These are phyloP conservation scores for Cryptocephalus moraei DNA, from an alignment of 2,888 invertebrate species.

Conservation along the genomic window DNA sequence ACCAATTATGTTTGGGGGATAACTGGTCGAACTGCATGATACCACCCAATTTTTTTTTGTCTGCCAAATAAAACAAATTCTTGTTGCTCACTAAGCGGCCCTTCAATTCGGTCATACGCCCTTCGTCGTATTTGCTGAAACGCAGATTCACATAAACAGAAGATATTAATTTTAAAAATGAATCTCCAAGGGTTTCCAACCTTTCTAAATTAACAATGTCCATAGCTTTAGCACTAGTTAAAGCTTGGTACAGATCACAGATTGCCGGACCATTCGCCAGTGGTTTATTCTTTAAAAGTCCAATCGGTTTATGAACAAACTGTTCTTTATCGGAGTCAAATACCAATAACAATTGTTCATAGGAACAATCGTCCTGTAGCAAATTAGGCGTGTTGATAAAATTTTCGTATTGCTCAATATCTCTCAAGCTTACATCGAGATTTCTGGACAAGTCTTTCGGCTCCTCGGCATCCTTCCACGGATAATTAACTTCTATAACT, in stretches of 20 bases:
- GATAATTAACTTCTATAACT: slow-evolving; percentile 38
- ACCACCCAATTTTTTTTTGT: slow-evolving; percentile 44
- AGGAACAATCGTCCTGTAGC: too few relatives aligned
- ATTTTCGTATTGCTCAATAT: slow-evolving; percentile 58
- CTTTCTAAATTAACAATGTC: slow-evolving; percentile 75
- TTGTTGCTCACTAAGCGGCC: slow-evolving; percentile 67
- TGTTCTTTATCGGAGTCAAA: too few relatives aligned
- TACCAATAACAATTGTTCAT: too few relatives aligned
- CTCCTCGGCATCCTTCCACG: slow-evolving; percentile 46
- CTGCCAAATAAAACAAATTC: slow-evolving; percentile 71
- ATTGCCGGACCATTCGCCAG: slow-evolving; percentile 39
- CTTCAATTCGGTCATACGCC: slow-evolving; percentile 68
- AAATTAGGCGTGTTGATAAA: slow-evolving; percentile 38
- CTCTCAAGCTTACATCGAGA: slow-evolving; percentile 50
- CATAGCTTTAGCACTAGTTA: slow-evolving; percentile 61
- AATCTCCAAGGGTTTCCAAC: slow-evolving; percentile 81
- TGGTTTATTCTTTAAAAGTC: too few relatives aligned
- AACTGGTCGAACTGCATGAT: slow-evolving; percentile 52
- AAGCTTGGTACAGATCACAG: slow-evolving; percentile 44
- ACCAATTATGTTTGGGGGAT: slow-evolving; percentile 59
- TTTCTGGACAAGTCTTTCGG: slow-evolving; percentile 58
- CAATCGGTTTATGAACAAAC: too few relatives aligned
- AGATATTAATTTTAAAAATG: slow-evolving; percentile 71
- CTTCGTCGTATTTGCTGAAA: slow-evolving; percentile 64
- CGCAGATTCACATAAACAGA: slow-evolving; percentile 62